Conservation (phyloP, 2,888 invertebrate genomes). For the Meteorus colon region DNA sequence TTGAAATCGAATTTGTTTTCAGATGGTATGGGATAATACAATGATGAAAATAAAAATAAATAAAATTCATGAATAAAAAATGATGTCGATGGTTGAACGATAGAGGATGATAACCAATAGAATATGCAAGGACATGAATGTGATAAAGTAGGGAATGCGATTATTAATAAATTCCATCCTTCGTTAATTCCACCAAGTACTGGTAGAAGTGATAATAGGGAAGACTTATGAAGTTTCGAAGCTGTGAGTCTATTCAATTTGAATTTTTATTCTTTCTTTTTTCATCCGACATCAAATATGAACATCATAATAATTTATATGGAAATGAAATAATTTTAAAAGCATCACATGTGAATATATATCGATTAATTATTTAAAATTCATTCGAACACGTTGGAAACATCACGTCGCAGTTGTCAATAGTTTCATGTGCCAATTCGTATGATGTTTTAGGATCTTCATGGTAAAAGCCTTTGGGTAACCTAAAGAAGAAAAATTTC, state of each 20-base stretch:
- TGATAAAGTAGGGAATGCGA: slow-evolving; percentile 37
- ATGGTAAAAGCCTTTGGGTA: slow-evolving; percentile 74
- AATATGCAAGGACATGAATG: neutral
- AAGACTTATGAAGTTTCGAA: neutral
- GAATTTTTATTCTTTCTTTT: neutral
- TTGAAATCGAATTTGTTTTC: neutral
- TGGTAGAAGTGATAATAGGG: neutral
- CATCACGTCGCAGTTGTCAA: slow-evolving; percentile 71
- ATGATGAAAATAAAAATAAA: neutral
- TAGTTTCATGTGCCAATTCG: slow-evolving; percentile 73
- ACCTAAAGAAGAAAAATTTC: slow-evolving; percentile 64
- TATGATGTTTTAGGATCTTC: slow-evolving; percentile 74
- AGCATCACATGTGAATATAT: neutral
- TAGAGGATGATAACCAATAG: neutral
- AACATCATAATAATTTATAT: neutral
- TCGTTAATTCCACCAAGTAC: neutral
- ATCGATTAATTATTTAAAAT: slow-evolving; percentile 43
- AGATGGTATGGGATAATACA: neutral
- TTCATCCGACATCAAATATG: neutral
- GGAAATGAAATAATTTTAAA: neutral
- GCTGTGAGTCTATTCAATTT: neutral
- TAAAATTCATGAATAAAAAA: slow-evolving; percentile 5
- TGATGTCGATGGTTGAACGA: neutral
- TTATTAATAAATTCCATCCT: slow-evolving; percentile 43
- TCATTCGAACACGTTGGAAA: slow-evolving; percentile 73